Evolutionary conservation across 1,140 invertebrate species (phyloP).

Genomic region (Planococcus citri): DNA sequence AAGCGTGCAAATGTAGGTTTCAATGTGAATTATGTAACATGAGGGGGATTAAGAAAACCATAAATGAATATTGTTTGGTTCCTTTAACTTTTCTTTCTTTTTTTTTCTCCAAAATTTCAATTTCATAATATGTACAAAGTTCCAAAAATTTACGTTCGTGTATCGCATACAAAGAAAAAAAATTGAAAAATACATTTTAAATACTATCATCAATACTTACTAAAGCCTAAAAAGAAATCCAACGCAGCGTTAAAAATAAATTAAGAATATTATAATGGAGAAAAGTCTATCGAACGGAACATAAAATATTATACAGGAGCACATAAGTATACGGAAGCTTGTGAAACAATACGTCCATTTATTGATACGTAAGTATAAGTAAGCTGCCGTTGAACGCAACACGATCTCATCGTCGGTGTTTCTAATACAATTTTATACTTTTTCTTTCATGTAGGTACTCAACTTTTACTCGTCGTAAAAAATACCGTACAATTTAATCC

Average conservation of each 20-base stretch:
- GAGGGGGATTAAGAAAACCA: not conserved
- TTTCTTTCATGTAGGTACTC: too few relatives aligned
- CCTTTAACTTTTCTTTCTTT: not conserved
- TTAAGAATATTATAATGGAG: slow-evolving; percentile 21
- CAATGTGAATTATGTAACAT: not conserved
- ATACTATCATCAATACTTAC: slow-evolving; percentile 35
- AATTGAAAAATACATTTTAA: too few relatives aligned
- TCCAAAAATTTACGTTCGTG: too few relatives aligned
- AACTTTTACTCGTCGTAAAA: too few relatives aligned
- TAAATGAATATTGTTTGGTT: slow-evolving; percentile 14
- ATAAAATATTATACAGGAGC: not conserved
- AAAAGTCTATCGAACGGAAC: not conserved
- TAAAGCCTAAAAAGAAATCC: slow-evolving; percentile 34
- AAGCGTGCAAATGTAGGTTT: not conserved
- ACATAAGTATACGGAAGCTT: not conserved
- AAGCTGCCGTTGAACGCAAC: not conserved
- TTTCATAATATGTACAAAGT: not conserved
- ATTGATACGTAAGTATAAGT: too few relatives aligned
- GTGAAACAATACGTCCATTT: not conserved
- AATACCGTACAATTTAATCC: too few relatives aligned
- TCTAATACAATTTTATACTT: too few relatives aligned
- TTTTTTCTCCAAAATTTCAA: not conserved
- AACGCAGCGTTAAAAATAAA: slow-evolving; percentile 28
- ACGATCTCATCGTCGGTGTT: too few relatives aligned
- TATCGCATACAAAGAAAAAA: slow-evolving; percentile 20